These are phyloP conservation scores for Falco punctatus DNA, from an alignment of 2,113 vertebrate species.

Conservation along the genomic window DNA sequence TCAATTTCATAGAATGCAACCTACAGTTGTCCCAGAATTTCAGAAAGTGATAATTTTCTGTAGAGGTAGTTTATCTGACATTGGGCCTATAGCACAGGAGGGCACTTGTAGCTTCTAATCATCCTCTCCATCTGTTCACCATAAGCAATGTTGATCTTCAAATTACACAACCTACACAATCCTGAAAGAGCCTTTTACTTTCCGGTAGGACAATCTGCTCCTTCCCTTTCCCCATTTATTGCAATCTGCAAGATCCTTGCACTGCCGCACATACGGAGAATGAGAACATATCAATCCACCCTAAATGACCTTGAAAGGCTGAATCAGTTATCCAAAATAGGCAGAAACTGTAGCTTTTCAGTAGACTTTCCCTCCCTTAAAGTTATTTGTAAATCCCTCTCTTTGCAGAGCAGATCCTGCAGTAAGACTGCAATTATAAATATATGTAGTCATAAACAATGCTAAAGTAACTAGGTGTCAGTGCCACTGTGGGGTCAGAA, in stretches of 20 bases:
- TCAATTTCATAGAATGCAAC: slow-evolving; percentile 54
- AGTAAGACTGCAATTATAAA: neutral
- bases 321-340: slow-evolving; percentile 43
- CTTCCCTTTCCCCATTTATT: slow-evolving; percentile 44
- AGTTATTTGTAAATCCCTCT: neutral
- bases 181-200: slow-evolving; percentile 55
- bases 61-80: slow-evolving; percentile 60
- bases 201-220: slow-evolving; percentile 64
- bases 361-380: neutral
- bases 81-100: slow-evolving; percentile 55
- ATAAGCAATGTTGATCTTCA: slow-evolving; percentile 70
- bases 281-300: slow-evolving; percentile 46
- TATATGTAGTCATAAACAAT: fast-evolving
- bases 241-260: slow-evolving; percentile 42
- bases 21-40: slow-evolving; percentile 69
- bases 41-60: slow-evolving; percentile 60
- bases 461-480: neutral
- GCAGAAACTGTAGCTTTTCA: neutral
- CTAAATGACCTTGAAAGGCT: slow-evolving; percentile 25
- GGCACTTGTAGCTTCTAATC: slow-evolving; percentile 66
- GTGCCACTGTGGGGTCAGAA: neutral
- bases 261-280: neutral
- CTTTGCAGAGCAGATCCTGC: neutral
- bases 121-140: slow-evolving; percentile 70
- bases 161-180: slow-evolving; percentile 68